These are phyloP conservation scores for Synergus umbraculus DNA, from an alignment of 2,888 invertebrate species.

Conservation along the genomic window DNA sequence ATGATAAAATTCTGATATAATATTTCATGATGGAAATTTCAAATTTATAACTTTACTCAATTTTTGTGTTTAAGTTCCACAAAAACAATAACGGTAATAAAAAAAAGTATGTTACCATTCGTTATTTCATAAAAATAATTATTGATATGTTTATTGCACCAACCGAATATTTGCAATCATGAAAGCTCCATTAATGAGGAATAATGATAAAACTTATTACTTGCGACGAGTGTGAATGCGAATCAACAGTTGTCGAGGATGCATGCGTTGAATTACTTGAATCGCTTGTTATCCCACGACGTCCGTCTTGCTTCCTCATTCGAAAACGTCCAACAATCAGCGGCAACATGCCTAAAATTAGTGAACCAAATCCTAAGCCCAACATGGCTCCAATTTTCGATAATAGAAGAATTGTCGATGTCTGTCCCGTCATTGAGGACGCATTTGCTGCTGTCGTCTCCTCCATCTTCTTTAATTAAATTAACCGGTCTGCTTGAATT, in stretches of 20 bases:
- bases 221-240: constrained; percentile 56
- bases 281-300: constrained; percentile 65
- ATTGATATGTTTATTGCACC: too few species aligned
- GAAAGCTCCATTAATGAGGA: constrained; percentile 7
- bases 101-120: too few species aligned
- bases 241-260: constrained; percentile 62
- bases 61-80: too few species aligned
- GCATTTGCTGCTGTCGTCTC: constrained; percentile 44
- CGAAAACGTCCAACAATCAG: constrained; percentile 75
- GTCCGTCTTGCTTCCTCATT: constrained; percentile 59
- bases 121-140: too few species aligned
- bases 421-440: constrained; percentile 24
- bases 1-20: too few species aligned
- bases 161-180: background rate
- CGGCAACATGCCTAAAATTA: constrained; percentile 81
- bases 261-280: constrained; percentile 67
- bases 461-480: constrained; percentile 54
- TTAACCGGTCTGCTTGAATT: constrained; percentile 5
- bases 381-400: constrained; percentile 82
- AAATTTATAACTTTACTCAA: too few species aligned
- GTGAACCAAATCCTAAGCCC: constrained; percentile 80
- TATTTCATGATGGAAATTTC: too few species aligned
- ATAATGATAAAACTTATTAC: constrained; percentile 52
- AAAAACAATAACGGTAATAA: too few species aligned
- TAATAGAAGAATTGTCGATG: constrained; percentile 72